Percentiles rank a stretch among this genome's conserved stretches.
phyloP scores from a whole-genome alignment of 2,797 vertebrate genomes.

The Echiichthys vipera region DNA sequence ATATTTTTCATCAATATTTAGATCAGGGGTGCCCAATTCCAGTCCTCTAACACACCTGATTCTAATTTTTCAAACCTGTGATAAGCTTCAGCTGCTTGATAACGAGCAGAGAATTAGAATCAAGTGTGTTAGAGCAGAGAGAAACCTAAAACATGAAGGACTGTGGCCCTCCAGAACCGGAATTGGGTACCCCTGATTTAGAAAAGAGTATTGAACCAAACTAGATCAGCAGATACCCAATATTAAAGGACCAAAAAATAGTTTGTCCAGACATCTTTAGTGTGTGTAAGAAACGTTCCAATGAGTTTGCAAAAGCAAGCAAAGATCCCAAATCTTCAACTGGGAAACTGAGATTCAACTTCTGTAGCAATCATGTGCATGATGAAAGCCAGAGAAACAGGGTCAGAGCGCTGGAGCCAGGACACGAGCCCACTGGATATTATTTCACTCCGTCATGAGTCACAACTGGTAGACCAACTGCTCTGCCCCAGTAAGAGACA shows the following conservation, averaged over 20 bases:
- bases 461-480: conserved; percentile 22
- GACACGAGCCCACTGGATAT: neutral
- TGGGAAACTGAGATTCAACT: neutral
- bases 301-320: neutral
- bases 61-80: too few relatives aligned
- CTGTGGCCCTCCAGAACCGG: too few relatives aligned
- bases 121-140: too few relatives aligned
- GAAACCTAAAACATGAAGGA: too few relatives aligned
- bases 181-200: too few relatives aligned
- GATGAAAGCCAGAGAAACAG: neutral
- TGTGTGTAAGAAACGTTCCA: neutral
- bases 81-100: too few relatives aligned
- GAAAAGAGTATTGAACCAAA: neutral
- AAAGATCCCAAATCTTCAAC: neutral
- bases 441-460: conserved; percentile 23
- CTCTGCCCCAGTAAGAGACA: conserved; percentile 10
- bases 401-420: neutral
- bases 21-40: too few relatives aligned
- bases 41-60: too few relatives aligned
- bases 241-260: neutral
- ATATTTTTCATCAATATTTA: neutral
- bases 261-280: neutral
- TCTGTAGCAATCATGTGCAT: neutral
- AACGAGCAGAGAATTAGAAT: too few relatives aligned
- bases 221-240: neutral